Base-by-base conservation (phyloP, 2,113 vertebrate species). In the Hippolais icterina region DNA sequence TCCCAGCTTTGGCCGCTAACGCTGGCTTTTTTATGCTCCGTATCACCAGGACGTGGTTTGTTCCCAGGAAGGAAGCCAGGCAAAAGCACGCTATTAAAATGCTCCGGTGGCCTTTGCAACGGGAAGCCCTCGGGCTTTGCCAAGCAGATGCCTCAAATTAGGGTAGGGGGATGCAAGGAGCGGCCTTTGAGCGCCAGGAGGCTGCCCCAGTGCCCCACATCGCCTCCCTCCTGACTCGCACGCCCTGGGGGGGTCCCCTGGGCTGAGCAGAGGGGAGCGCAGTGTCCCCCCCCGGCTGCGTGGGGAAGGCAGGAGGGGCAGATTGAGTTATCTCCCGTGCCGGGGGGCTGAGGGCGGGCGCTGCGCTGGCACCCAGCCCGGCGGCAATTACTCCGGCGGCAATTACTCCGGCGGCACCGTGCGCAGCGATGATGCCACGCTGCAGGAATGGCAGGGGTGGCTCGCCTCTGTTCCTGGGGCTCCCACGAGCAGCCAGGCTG, bases 41-140 rank as follows among this genome's bases (percentile, higher is more conserved):
- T 83, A 72, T 94, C 89, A 31, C 60, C 80, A 86, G 89, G 87
- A 95, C 60, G 27, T 77, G 87, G 83, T 84, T 91, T 94, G 89
- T 96, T 96, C 87, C 87, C 84, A 94, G 92, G 93, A 95, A 96
- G 89, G 96, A 96, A 96, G 87, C 56, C 2, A 16, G 64, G 83
- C 37, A 16, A 71, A 68, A 93, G 49, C 79, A 90, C 5, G 1
- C 83, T 93, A 49, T 94, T 83, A 80, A 93, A 96, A 87, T 18
- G 35, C 87, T 81, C 72, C 5, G 1, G 24, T n/a, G 29, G 90
- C 88, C 88, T 95, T 72, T 90, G 90, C 79, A 57, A 89, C 3
- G 6, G 85, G 75, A 94, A 97, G 84, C 66, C 85, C 46, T 74
- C 8, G 3, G 70, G 94, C 86, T 88, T 49, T 8, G 39, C 82